Base-by-base conservation (phyloP, 2,888 invertebrate genomes). In the Rhaphigaster nebulosa region DNA sequence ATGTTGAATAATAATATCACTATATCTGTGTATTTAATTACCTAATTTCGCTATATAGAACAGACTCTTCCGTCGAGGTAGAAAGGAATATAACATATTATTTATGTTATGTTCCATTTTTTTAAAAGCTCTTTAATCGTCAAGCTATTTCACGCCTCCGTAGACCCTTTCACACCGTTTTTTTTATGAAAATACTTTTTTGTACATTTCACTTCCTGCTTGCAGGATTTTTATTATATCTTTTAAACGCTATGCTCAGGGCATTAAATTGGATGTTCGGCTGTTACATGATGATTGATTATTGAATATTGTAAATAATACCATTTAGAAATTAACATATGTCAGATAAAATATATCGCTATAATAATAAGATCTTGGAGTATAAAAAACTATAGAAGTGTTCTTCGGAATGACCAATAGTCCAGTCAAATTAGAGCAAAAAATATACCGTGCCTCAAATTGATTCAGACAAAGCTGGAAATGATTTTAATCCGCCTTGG, bases 81-180 rank as follows among this genome's bases (percentile, higher is more conserved):
- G n/a, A n/a, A 60, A n/a, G 29, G 29, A 65, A 15, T 29, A 60
- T n/a, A 12, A 60, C 26, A n/a, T 60, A 65, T 29, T 65, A 65
- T 65, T n/a, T 65, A 29, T 29, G 65, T 65, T 8, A 29, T 29
- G 29, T 65, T 29, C 4, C 29, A 29, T 29, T 29, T 65, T 45
- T 29, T 15, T 29, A 15, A 29, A 65, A 65, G 65, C 29, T 29
- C 65, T 29, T 65, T 65, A 65, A 65, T 65, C 65, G 65, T 4
- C 18, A 65, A 29, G 65, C 65, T 65, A 65, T 65, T 65, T 65
- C 65, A 65, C 65, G 65, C 65, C 65, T 65, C 65, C 65, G 29
- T 29, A 4, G 65, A 29, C 65, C 65, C 65, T 65, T 65, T 65
- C 65, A 60, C 65, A 15, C 10, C 8, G 6, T 29, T 29, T 65